Evolutionary conservation across 1,140 invertebrate species (phyloP).

Genomic region (Centruroides vittatus): DNA sequence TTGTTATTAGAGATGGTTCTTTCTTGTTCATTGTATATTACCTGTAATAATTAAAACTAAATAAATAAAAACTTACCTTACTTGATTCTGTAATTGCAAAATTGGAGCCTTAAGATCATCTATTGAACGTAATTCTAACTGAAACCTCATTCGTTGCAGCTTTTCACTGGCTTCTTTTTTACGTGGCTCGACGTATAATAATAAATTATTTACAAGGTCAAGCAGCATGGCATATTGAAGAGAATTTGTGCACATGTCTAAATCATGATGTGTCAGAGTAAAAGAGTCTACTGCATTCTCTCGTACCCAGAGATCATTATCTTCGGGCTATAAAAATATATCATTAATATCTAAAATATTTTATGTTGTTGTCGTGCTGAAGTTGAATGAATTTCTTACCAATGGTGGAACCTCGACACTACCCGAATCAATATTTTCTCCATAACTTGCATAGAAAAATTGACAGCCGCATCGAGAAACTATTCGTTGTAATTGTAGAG

Average conservation of each 20-base stretch:
- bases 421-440: conserved; percentile 58
- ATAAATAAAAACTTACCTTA: conserved; percentile 34
- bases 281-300: conserved; percentile 90
- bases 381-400: conserved; percentile 9
- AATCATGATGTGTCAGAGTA: conserved; percentile 93
- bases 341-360: not conserved
- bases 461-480: conserved; percentile 94
- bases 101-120: conserved; percentile 86
- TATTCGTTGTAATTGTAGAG: conserved; percentile 75
- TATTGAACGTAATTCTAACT: conserved; percentile 71
- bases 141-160: conserved; percentile 80
- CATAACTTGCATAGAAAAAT: conserved; percentile 93
- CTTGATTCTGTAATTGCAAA: conserved; percentile 73
- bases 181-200: conserved; percentile 91
- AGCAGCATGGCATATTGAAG: conserved; percentile 88
- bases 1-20: too few relatives aligned
- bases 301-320: conserved; percentile 30
- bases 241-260: conserved; percentile 94
- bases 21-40: too few relatives aligned
- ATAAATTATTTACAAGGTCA: conserved; percentile 92
- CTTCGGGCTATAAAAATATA: conserved; percentile 22
- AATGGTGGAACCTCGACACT: conserved; percentile 42
- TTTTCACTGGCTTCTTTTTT: conserved; percentile 79
- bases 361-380: not conserved
- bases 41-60: not conserved